Conservation (phyloP, 2,113 vertebrate genomes). For the Rhinopomastus cyanomelas region DNA sequence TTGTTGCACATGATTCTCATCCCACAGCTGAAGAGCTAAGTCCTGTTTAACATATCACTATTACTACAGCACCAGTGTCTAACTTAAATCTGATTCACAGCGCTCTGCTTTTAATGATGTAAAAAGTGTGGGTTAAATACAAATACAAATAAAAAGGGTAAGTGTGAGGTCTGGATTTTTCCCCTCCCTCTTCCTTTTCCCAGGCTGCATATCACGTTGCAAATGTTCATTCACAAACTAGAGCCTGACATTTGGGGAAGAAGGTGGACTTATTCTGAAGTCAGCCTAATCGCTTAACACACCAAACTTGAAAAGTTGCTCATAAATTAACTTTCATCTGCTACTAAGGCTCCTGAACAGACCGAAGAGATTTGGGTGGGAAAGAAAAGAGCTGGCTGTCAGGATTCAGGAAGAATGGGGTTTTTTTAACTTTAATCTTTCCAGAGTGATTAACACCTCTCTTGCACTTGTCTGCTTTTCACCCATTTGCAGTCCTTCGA, state of each 20-base stretch:
- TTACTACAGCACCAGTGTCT: neutral
- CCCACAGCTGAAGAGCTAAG: neutral
- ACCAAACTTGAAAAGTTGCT: neutral
- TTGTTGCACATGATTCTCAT: neutral
- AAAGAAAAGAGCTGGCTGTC: neutral
- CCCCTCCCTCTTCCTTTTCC: neutral
- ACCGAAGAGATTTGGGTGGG: neutral
- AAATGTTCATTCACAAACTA: conserved; percentile 47
- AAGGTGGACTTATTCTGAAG: neutral
- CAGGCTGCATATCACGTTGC: neutral
- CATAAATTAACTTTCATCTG: neutral
- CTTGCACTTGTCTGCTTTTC: neutral
- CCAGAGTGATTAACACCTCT: neutral
- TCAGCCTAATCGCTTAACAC: neutral
- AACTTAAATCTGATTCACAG: neutral
- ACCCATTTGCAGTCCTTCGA: neutral
- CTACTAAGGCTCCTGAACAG: neutral
- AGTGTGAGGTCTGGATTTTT: neutral
- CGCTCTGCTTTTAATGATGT: neutral
- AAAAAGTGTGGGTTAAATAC: neutral
- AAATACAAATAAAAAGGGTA: conserved; percentile 2
- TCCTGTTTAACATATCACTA: neutral
- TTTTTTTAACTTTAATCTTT: neutral
- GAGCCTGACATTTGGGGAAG: conserved; percentile 13
- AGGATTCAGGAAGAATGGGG: neutral